Conservation (phyloP, 2,888 invertebrate genomes). For the Helleia helle region DNA sequence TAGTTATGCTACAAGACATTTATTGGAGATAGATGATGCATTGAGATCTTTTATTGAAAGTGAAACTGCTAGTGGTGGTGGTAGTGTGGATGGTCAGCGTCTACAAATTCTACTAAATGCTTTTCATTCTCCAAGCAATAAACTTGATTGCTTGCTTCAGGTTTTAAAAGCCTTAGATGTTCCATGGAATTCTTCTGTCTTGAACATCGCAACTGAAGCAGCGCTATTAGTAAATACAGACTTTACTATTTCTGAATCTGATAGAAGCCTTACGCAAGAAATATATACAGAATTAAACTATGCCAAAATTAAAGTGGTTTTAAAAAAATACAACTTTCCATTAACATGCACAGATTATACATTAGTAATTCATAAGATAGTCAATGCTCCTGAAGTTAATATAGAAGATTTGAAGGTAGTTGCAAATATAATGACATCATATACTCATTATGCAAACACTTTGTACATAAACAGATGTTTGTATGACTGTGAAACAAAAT, state of each 20-base stretch:
- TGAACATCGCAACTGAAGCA: conserved; percentile 43
- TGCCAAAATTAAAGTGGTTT: conserved; percentile 56
- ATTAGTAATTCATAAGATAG: conserved; percentile 52
- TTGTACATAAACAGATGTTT: conserved; percentile 55
- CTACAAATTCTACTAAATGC: conserved; percentile 48
- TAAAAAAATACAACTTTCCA: conserved; percentile 64
- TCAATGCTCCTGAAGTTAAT: conserved; percentile 38
- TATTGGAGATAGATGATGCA: conserved; percentile 57
- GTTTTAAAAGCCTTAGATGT: conserved; percentile 60
- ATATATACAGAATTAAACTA: conserved; percentile 58
- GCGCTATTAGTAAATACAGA: conserved; percentile 46
- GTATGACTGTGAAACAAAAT: conserved; percentile 46
- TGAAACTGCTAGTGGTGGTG: conserved; percentile 55
- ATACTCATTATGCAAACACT: conserved; percentile 42
- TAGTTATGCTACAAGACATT: conserved; percentile 48
- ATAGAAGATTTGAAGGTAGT: conserved; percentile 50
- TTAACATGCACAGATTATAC: conserved; percentile 50
- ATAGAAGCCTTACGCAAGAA: conserved; percentile 45
- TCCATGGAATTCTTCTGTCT: conserved; percentile 49
- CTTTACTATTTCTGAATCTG: conserved; percentile 50
- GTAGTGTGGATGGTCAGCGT: conserved; percentile 50
- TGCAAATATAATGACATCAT: conserved; percentile 40
- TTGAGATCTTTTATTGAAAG: conserved; percentile 52
- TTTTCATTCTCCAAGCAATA: conserved; percentile 46
- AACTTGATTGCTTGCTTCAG: conserved; percentile 53